Evolutionary conservation across 2,888 invertebrate species (phyloP).

Genomic region (Pachymerium ferrugineum): DNA sequence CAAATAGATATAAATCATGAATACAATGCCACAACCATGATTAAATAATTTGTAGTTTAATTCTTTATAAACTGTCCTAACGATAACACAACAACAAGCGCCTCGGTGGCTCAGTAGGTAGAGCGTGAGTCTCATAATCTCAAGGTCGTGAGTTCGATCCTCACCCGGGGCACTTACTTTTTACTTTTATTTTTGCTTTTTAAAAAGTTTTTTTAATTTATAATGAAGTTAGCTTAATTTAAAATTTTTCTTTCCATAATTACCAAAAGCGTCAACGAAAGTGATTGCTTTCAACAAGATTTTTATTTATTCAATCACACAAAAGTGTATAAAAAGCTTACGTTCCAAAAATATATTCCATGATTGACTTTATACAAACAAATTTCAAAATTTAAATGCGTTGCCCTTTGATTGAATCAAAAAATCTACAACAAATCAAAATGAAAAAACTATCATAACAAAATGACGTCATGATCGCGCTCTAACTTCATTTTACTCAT

Average conservation of each 20-base stretch:
- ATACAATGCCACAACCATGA: too few species aligned
- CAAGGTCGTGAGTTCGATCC: constrained; percentile 33
- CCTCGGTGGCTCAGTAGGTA: constrained; percentile 33
- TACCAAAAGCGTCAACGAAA: neutral
- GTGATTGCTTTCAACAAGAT: neutral
- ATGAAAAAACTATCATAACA: neutral
- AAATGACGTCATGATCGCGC: constrained; percentile 10
- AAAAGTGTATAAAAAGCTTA: neutral
- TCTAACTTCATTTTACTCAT: neutral
- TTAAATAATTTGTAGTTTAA: too few species aligned
- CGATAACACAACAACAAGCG: too few species aligned
- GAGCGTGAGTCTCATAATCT: constrained; percentile 33
- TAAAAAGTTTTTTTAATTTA: neutral
- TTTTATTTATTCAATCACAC: neutral
- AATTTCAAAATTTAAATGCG: too few species aligned
- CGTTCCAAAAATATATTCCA: neutral
- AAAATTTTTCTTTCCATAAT: neutral
- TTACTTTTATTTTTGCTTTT: neutral
- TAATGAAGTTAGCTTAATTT: neutral
- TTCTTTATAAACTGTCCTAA: too few species aligned
- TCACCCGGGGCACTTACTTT: constrained; percentile 28
- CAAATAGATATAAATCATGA: too few species aligned
- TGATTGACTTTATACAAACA: too few species aligned
- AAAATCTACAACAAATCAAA: neutral
- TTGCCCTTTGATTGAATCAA: neutral